Conservation (phyloP, 1,140 invertebrate genomes). For the Rhizoglyphus robini region DNA sequence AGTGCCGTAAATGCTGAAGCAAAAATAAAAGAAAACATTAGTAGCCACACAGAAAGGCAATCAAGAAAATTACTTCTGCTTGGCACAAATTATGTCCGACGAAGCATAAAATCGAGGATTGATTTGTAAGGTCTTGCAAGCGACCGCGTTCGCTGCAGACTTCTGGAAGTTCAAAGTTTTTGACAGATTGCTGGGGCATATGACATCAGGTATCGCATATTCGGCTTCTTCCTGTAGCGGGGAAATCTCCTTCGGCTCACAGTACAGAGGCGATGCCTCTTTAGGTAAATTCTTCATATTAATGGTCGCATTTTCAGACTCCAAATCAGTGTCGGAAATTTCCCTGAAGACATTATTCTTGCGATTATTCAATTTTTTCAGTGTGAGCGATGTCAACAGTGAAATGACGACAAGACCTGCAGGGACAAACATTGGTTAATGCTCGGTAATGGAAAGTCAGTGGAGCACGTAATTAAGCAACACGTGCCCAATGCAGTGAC, state of each 20-base stretch:
- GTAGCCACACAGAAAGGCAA: not conserved
- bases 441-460: not conserved
- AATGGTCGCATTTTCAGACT: constrained; percentile 10
- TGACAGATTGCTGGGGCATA: constrained; percentile 8
- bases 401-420: constrained; percentile 12
- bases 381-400: not conserved
- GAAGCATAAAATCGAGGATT: constrained; percentile 17
- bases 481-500: no score
- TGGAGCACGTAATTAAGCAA: no score
- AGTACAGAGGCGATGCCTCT: not conserved
- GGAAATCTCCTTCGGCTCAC: constrained; percentile 14
- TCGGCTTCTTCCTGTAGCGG: constrained; percentile 9
- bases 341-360: constrained; percentile 10
- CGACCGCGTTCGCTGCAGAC: not conserved
- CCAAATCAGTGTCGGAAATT: constrained; percentile 17
- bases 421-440: not conserved
- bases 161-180: not conserved
- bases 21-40: constrained; percentile 2
- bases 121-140: constrained; percentile 3
- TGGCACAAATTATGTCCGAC: constrained; percentile 4
- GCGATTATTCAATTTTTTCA: not conserved
- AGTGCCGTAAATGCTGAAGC: constrained; percentile 9
- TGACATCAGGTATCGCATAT: constrained; percentile 18
- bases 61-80: constrained; percentile 15
- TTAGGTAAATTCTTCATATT: constrained; percentile 15